phyloP scores from a whole-genome alignment of 2,797 vertebrate genomes.

The Urophycis tenuis region DNA sequence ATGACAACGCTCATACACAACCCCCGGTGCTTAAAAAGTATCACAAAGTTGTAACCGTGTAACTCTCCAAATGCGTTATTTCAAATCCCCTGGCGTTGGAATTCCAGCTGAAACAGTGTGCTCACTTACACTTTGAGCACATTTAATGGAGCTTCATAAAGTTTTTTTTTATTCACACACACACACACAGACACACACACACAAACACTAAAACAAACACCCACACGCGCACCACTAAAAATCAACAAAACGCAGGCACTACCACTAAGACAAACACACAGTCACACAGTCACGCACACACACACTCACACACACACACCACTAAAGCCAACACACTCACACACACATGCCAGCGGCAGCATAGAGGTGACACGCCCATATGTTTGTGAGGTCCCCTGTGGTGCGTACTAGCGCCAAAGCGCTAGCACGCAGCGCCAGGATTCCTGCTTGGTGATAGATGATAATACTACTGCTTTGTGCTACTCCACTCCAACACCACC shows the following conservation, averaged over 20 bases:
- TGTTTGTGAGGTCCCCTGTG: conserved; percentile 23
- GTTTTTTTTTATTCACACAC: neutral
- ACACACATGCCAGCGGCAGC: conserved; percentile 15
- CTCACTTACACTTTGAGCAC: too few species aligned
- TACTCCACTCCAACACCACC: neutral
- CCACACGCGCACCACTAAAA: neutral
- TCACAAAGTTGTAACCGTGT: too few species aligned
- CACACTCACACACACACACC: conserved; percentile 13
- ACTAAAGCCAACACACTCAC: conserved; percentile 12
- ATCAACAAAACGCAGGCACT: too few species aligned
- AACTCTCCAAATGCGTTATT: too few species aligned
- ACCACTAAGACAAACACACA: neutral
- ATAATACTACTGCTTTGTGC: neutral
- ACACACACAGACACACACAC: neutral
- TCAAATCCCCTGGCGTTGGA: too few species aligned
- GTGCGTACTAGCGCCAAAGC: conserved; percentile 17
- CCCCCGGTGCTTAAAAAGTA: too few species aligned
- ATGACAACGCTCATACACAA: too few species aligned
- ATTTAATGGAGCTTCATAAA: neutral
- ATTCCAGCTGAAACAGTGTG: too few species aligned
- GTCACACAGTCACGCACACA: neutral
- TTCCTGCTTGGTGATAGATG: conserved; percentile 25
- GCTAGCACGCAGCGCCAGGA: conserved; percentile 35
- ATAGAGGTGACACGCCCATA: conserved; percentile 22
- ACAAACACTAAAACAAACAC: neutral